Evolutionary conservation across 1,140 invertebrate species (phyloP).

Genomic region (Dermatophagoides farinae): DNA sequence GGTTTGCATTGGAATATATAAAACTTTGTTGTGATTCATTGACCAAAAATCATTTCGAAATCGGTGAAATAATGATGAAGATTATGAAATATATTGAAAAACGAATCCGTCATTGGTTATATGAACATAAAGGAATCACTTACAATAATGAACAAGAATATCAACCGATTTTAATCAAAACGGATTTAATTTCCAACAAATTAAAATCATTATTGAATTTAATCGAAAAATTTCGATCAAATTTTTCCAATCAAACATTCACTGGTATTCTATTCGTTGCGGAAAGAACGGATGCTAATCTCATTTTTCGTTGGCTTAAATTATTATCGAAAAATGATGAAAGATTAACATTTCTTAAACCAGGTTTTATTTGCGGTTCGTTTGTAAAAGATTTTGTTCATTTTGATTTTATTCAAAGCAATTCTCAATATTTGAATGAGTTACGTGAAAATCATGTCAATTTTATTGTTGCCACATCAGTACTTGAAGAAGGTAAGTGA

Average conservation of each 20-base stretch:
- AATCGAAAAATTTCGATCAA: not conserved
- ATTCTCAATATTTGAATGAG: conserved; percentile 24
- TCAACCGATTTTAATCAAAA: not conserved
- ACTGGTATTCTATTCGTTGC: conserved; percentile 74
- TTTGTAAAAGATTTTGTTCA: not conserved
- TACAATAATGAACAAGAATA: not conserved
- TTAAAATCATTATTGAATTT: not conserved
- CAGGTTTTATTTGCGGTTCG: conserved; percentile 5
- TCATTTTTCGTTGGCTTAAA: conserved; percentile 54
- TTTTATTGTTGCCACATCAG: conserved; percentile 59
- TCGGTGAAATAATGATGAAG: not conserved
- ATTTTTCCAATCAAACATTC: conserved; percentile 24
- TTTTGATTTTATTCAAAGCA: not conserved
- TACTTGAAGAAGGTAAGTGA: conserved; percentile 69
- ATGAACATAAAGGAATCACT: not conserved
- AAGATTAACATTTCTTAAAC: conserved; percentile 14
- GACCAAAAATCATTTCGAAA: not conserved
- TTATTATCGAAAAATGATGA: conserved; percentile 26
- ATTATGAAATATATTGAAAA: not conserved
- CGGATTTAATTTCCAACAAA: not conserved
- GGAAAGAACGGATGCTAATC: conserved; percentile 56
- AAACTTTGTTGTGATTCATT: not conserved
- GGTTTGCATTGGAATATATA: not conserved
- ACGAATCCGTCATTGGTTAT: not conserved
- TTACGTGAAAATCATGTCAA: conserved; percentile 82